Base-by-base conservation (phyloP, 1,140 invertebrate genomes). In the Octopus bimaculoides region DNA sequence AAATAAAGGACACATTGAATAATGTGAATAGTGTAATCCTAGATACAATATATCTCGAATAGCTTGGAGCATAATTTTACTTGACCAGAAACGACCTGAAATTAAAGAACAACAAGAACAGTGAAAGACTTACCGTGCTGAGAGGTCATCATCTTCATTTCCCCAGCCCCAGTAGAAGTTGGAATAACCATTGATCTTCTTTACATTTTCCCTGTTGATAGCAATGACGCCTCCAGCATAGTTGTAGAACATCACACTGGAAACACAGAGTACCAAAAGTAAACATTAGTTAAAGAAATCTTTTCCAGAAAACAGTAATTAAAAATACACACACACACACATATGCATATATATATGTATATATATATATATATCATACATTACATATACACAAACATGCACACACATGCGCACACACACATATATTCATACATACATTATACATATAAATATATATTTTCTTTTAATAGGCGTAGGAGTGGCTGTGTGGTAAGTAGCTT, bases 151-250 rank as follows among this genome's bases (percentile, higher is more conserved):
- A 83, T 90, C 89, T 79, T 90, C 88, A 81, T 88, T 88, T 0
- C 91, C 95, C 95, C 94, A 96, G 0, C 95, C 96, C 91, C 93
- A 96, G 90, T 95, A 97, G 52, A 93, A 89, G 91, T 97, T 98
- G 14, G 95, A 96, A 92, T 97, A 98, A 4, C 97, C 97, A 91
- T 99, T 98, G 4, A 96, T 93, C 82, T 90, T 89, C 80, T 93
- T 91, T 88, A 94, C 97, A 83, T 93, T 92, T 14, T 92, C 89
- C 74, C 82, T 82, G 78, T 87, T 89, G 56, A 90, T 79, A 55
- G 88, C 87, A 61, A 88, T 83, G 0, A 89, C 89, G 17, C 88
- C 89, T 52, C 88, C 89, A 77, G 84, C 86, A 83, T 89, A 89
- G 77, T 89, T 89, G 79, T 86, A 87, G 78, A 86, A 89, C 86